These are phyloP conservation scores for Brachionus rotundiformis DNA, from an alignment of 1,140 invertebrate species.

Conservation along the genomic window DNA sequence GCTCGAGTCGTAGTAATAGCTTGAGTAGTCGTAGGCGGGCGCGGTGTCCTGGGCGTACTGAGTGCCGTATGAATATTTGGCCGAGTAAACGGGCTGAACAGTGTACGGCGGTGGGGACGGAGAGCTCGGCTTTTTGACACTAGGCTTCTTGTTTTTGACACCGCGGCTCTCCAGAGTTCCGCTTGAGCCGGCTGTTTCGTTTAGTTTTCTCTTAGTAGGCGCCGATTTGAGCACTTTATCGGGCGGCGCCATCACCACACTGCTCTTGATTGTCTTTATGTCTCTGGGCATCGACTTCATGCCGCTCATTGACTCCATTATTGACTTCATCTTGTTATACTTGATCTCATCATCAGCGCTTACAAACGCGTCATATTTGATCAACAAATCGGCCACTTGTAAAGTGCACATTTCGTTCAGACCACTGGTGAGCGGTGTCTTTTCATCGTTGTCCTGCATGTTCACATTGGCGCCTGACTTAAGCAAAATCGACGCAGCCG, in stretches of 20 bases:
- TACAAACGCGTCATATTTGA: constrained; percentile 42
- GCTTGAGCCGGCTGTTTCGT: neutral
- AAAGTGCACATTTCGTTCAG: constrained; percentile 41
- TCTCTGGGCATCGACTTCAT: neutral
- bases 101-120: neutral
- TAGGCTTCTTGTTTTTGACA: neutral
- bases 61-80: neutral
- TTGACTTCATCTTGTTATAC: constrained; percentile 48
- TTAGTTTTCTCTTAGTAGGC: neutral
- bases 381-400: constrained; percentile 34
- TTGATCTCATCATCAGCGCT: constrained; percentile 36
- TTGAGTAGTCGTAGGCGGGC: neutral
- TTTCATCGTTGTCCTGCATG: constrained; percentile 51
- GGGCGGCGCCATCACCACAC: neutral
- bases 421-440: neutral
- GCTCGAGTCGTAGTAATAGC: constrained; percentile 26
- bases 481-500: neutral
- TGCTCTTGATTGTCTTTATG: neutral
- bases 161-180: neutral
- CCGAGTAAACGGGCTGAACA: neutral
- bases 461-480: constrained; percentile 49
- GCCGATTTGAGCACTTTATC: neutral
- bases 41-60: neutral
- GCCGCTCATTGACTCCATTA: constrained; percentile 9
- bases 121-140: neutral